Base-by-base conservation (phyloP, 1,140 invertebrate genomes). In the Conus ventricosus region DNA sequence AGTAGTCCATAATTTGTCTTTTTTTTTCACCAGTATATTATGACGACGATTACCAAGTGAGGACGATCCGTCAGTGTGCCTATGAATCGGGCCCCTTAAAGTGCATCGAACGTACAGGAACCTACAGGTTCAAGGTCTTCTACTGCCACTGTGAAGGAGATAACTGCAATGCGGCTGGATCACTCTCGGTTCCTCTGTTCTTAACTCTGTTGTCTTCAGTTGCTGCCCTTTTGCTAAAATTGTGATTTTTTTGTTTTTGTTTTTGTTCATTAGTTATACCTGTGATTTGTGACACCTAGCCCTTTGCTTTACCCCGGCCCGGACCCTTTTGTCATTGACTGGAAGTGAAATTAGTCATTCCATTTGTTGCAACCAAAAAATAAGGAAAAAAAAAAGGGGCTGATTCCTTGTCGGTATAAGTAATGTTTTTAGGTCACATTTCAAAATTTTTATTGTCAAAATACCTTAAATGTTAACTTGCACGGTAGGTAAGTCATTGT, bases 61-160 rank as follows among this genome's bases (percentile, higher is more conserved):
- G 85, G 25, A 87, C 85, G 15, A 57, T 87, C 6, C 85, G 85
- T 27, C 85, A 87, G 75, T 87, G 85, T 87, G 85, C 85, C 39
- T n/a, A 78, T n/a, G n/a, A 53, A 11, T 39, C 54, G 76, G 85
- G 71, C 1, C 85, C 85, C 71, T 17, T 78, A 53, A 57, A 78
- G 53, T 87, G 85, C 53, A 80, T 87, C 15, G 71, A 78, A 60
- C 85, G 85, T 78, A 87, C 85, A n/a, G 85, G 85, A 6, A 87
- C 85, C 23, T 87, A 87, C 75, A 27, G 85, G 11, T 75, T 87
- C 85, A 87, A 87, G 53, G 75, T 87, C 51, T 87, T 55, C 53
- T 87, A 87, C 54, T 87, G 85, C 85, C 85, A 87, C 85, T 87
- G 85, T 53, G 53, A 87, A 23, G 55, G 25, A 67, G 75, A 87